Evolutionary conservation across 2,797 vertebrate species (phyloP).

Genomic region (Lithobates sylvaticus): DNA sequence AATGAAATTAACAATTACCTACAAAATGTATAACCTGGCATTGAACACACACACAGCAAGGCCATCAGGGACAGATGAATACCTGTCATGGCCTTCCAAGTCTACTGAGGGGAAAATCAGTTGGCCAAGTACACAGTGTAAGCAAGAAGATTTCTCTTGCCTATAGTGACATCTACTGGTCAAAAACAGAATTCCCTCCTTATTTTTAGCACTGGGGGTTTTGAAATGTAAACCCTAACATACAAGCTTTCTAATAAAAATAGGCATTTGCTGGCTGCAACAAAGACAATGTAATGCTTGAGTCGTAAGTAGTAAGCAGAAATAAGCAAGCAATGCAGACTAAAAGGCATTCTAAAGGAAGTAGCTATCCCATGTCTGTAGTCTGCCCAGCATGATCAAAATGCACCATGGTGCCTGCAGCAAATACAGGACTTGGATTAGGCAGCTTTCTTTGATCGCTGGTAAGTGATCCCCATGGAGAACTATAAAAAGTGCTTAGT

Average conservation of each 20-base stretch:
- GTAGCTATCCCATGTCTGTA: background rate
- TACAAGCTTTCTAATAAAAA: constrained; percentile 17
- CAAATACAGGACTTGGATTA: constrained; percentile 4
- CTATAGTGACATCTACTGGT: constrained; percentile 82
- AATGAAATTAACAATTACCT: constrained; percentile 52
- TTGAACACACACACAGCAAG: constrained; percentile 27
- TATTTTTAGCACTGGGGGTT: background rate
- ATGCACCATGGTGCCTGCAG: constrained; percentile 8
- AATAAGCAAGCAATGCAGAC: background rate
- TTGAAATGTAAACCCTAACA: background rate
- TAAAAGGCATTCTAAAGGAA: background rate
- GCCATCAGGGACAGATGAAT: constrained; percentile 49
- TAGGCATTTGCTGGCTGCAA: background rate
- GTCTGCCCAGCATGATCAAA: background rate
- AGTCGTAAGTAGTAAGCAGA: background rate
- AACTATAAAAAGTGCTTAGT: constrained; percentile 12
- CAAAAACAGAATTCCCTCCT: constrained; percentile 34
- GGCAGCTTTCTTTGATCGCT: constrained; percentile 6
- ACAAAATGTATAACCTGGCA: constrained; percentile 47
- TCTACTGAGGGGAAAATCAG: constrained; percentile 14
- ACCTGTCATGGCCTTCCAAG: constrained; percentile 48
- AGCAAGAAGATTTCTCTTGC: constrained; percentile 74
- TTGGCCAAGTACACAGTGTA: constrained; percentile 21
- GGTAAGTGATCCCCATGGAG: constrained; percentile 2
- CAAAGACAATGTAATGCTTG: background rate